Evolutionary conservation across 2,797 vertebrate species (phyloP).

Genomic region (Garrulus glandarius): DNA sequence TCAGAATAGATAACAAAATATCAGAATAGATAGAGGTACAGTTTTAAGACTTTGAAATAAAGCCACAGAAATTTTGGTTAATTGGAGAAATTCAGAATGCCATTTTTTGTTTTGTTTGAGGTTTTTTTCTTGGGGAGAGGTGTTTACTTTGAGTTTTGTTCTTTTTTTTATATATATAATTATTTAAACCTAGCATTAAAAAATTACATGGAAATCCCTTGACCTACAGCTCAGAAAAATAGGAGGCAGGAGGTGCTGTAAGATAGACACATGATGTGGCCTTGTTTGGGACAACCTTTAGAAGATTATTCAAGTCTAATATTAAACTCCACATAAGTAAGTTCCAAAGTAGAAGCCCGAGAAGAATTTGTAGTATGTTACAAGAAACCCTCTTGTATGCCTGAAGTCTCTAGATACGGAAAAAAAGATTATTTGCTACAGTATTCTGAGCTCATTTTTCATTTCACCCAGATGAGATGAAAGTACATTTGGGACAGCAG

Average conservation of each 20-base stretch:
- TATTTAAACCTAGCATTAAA: neutral
- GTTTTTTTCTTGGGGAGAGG: fast-evolving
- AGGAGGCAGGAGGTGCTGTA: neutral
- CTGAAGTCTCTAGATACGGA: neutral
- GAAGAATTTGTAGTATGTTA: neutral
- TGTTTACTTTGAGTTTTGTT: neutral
- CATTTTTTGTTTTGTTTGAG: neutral
- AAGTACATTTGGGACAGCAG: neutral
- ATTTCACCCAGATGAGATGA: neutral
- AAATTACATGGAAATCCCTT: neutral
- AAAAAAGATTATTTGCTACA: slow-evolving; percentile 17
- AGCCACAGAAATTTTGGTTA: neutral
- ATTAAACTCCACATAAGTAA: slow-evolving; percentile 22
- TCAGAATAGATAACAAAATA: too few relatives aligned
- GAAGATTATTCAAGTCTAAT: slow-evolving; percentile 9
- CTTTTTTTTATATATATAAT: neutral
- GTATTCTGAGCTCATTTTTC: neutral
- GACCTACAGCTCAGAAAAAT: neutral
- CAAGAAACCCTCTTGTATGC: neutral
- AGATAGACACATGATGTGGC: neutral
- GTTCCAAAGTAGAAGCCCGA: slow-evolving; percentile 35
- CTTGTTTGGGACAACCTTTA: slow-evolving; percentile 38
- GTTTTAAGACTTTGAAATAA: neutral
- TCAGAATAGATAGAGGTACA: neutral
- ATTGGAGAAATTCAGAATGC: neutral